phyloP scores from a whole-genome alignment of 2,888 invertebrate genomes.

The Lasioglossum calceatum region DNA sequence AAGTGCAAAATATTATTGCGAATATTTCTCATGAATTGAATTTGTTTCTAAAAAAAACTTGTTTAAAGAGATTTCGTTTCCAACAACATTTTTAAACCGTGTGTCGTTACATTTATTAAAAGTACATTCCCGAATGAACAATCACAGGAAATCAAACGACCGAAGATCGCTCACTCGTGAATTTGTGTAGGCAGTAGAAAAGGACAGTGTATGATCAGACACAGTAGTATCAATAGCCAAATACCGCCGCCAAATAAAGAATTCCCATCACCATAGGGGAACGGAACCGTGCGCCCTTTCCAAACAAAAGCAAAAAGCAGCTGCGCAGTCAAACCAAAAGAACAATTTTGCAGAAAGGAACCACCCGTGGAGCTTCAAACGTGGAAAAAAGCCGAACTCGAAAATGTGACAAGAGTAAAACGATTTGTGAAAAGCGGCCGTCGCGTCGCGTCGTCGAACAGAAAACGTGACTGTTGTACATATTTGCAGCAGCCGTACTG shows the following conservation, averaged over 20 bases:
- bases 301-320: neutral
- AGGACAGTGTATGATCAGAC: constrained; percentile 17
- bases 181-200: constrained; percentile 16
- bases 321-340: neutral
- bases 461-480: constrained; percentile 55
- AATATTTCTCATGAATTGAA: neutral
- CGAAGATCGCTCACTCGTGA: neutral
- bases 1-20: neutral
- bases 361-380: constrained; percentile 15
- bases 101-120: neutral
- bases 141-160: neutral
- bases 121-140: neutral
- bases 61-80: neutral
- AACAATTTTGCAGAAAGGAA: neutral
- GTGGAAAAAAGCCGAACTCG: constrained; percentile 16
- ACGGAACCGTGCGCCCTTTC: neutral
- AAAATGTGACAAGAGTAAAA: constrained; percentile 34
- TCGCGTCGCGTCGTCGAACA: constrained; percentile 22
- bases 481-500: constrained; percentile 28
- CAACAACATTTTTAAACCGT: neutral
- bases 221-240: neutral
- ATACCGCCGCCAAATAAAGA: neutral
- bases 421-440: constrained; percentile 29
- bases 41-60: neutral
- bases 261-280: neutral